Base-by-base conservation (phyloP, 1,140 invertebrate genomes). In the Lanistes nyassanus region DNA sequence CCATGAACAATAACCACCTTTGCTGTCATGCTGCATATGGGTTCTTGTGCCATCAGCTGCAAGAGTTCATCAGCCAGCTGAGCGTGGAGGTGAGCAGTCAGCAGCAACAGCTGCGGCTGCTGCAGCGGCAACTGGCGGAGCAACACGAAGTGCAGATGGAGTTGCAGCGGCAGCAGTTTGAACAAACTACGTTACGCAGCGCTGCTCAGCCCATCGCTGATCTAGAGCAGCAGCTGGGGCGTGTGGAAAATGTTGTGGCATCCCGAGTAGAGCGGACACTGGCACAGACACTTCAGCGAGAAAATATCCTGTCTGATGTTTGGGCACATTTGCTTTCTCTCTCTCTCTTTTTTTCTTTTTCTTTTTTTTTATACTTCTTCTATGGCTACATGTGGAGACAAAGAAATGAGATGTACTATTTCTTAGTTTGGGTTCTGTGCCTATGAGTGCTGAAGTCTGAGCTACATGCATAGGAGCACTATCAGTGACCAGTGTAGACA, bases 251-350 rank as follows among this genome's bases (percentile, higher is more conserved):
- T 34, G 79, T 83, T 53, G 78, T 87, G 4, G 80, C 79, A 3
- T 84, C 85, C 13, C 72, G 82, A 16, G 83, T 87, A 60, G 86
- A 87, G 68, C 74, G 83, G 23, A 74, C 84, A 31, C 79, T 88
- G 60, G 79, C 80, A 11, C 83, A 85, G 58, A 84, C 87, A 60
- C 75, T 84, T 26, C 83, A 85, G 64, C 81, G 78, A 77, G 85
- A 88, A 80, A 84, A 83, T 87, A 87, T 86, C 85, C 82, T 87
- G 84, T 79, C 3, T 64, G n/a, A n/a, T n/a, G n/a, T n/a, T n/a
- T n/a, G n/a, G n/a, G n/a, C n/a, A n/a, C n/a, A n/a, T n/a, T n/a
- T n/a, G n/a, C n/a, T n/a, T n/a, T n/a, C n/a, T n/a, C n/a, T n/a
- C n/a, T n/a, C n/a, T n/a, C n/a, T n/a, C n/a, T n/a, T n/a, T n/a